These are phyloP conservation scores for Exocentrus adspersus DNA, from an alignment of 2,888 invertebrate genomes.

Conservation along the genomic window DNA sequence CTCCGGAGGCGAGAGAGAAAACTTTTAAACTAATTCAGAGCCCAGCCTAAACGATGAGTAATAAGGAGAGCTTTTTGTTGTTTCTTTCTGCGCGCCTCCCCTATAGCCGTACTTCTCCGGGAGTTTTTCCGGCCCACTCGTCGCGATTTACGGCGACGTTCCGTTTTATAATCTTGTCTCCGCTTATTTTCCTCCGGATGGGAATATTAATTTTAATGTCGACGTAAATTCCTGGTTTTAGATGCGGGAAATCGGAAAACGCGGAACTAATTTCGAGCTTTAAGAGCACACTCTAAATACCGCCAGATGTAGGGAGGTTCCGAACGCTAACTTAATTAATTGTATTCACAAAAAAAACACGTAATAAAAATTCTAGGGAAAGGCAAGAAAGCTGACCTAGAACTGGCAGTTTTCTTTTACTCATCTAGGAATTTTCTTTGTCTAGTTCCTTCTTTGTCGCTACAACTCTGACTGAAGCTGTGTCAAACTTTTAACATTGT, in stretches of 20 bases:
- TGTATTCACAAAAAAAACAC: no score
- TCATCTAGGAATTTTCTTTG: no score
- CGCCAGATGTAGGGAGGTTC: no score
- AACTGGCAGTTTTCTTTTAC: no score
- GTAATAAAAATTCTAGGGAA: no score
- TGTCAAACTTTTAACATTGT: slow-evolving; percentile 1
- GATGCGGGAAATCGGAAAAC: slow-evolving; percentile 29
- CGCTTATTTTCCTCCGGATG: slow-evolving; percentile 35
- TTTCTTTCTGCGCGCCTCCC: slow-evolving; percentile 42
- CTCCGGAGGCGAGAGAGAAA: slow-evolving; percentile 40
- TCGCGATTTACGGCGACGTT: slow-evolving; percentile 47
- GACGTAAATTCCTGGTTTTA: slow-evolving; percentile 37
- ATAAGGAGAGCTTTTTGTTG: slow-evolving; percentile 54
- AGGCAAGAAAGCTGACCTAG: no score
- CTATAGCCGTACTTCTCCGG: slow-evolving; percentile 37
- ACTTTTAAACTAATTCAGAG: slow-evolving; percentile 56
- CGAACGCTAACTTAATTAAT: no score
- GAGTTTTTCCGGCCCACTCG: slow-evolving; percentile 46
- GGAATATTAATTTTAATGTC: slow-evolving; percentile 41
- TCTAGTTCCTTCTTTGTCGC: no score
- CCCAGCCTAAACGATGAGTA: slow-evolving; percentile 51
- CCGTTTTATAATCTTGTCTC: slow-evolving; percentile 49
- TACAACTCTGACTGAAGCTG: no score
- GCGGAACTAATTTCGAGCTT: slow-evolving; percentile 22
- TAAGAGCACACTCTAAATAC: no score